A percentile compares a stretch with the other conserved stretches of the same genome.
These are phyloP conservation scores for Aegypius monachus DNA, from an alignment of 2,113 vertebrate genomes.

Conservation along the genomic window DNA sequence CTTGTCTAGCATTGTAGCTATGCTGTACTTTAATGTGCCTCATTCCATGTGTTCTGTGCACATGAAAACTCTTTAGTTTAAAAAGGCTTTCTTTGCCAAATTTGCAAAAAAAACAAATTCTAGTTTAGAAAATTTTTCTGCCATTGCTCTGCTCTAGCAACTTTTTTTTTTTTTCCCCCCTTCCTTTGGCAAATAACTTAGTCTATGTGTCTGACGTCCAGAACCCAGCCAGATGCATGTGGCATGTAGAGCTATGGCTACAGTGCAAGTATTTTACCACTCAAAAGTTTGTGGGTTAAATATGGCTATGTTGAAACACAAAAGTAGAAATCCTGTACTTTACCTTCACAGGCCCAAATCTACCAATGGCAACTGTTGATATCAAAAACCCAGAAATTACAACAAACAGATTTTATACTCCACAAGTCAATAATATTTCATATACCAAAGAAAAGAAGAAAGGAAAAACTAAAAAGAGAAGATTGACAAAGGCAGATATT, in stretches of 20 bases:
- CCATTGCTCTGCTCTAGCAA: neutral
- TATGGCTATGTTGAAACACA: neutral
- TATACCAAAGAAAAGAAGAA: constrained; percentile 94
- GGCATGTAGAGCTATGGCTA: neutral
- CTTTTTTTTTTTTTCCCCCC: neutral
- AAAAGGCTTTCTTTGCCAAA: neutral
- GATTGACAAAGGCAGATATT: constrained; percentile 96
- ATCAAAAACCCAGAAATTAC: constrained; percentile 99
- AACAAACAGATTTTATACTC: constrained; percentile 87
- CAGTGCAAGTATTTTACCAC: neutral
- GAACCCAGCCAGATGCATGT: neutral
- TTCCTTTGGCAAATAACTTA: neutral
- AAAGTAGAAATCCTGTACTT: neutral
- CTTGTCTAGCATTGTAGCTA: neutral
- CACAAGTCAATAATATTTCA: constrained; percentile 92
- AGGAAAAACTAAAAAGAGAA: constrained; percentile 93
- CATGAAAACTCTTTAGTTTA: neutral
- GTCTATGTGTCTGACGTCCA: neutral
- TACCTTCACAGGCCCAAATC: constrained; percentile 81
- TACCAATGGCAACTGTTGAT: constrained; percentile 97
- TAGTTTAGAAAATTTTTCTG: neutral
- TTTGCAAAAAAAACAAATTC: neutral
- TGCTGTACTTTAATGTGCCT: neutral
- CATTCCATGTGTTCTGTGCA: neutral
- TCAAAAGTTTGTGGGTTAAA: neutral